Evolutionary conservation across 2,797 vertebrate species (phyloP).

Genomic region (Phataginus tetradactyla): DNA sequence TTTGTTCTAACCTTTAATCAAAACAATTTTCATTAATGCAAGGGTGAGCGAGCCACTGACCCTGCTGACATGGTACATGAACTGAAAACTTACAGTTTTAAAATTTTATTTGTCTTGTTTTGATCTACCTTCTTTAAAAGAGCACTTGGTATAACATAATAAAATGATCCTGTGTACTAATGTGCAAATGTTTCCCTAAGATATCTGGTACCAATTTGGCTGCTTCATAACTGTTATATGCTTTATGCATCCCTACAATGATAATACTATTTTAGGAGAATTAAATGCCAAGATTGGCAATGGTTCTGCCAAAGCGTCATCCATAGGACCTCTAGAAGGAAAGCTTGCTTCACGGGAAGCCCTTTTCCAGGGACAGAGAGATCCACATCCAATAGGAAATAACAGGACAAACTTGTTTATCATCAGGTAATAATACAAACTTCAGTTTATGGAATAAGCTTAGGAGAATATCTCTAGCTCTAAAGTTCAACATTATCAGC

Average conservation of each 20-base stretch:
- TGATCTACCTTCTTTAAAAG: background rate
- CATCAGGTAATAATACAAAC: background rate
- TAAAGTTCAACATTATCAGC: slow-evolving; percentile 5
- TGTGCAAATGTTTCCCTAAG: background rate
- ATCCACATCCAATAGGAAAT: background rate
- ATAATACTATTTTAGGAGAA: slow-evolving; percentile 33
- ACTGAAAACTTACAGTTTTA: background rate
- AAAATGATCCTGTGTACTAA: background rate
- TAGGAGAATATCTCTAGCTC: background rate
- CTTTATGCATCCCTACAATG: background rate
- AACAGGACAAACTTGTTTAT: background rate
- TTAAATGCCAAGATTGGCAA: background rate
- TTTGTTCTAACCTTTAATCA: background rate
- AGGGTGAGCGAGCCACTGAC: background rate
- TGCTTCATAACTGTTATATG: background rate
- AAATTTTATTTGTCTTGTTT: background rate
- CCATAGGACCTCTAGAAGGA: background rate
- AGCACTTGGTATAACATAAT: background rate
- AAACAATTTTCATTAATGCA: slow-evolving; percentile 6
- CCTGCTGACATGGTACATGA: background rate
- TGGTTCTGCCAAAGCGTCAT: background rate
- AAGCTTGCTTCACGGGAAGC: background rate
- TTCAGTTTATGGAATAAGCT: background rate
- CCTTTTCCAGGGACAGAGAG: background rate
- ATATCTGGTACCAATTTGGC: background rate